Base-by-base conservation (phyloP, 2,888 invertebrate species). In the Beris chalybata region DNA sequence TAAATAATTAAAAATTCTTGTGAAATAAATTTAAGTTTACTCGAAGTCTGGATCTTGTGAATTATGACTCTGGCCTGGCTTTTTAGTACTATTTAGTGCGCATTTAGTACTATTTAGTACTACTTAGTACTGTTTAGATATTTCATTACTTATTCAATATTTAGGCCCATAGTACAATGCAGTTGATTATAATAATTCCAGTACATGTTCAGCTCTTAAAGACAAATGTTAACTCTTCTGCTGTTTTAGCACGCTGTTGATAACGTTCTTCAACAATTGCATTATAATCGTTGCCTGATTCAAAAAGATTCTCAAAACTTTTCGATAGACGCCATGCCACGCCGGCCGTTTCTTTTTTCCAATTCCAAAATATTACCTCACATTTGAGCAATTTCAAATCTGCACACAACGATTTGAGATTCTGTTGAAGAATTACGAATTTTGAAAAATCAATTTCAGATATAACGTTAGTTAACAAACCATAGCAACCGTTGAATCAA, bases 401-500 rank as follows among this genome's bases (percentile, higher is more conserved):
- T 63, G 84, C 82, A 4, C 81, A 77, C 38, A 86, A 74, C 9
- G 83, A 80, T 69, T 83, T 78, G 30, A 87, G 76, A 72, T 84
- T 86, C 87, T 87, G 73, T 44, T 44, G 9, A 54, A 54, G 11
- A 54, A 53, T 15, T 52, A 3, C 6, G 5, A 22, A 52, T 22
- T 6, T 4, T 58, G 22, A 44, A 32, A 32, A 29, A 52, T 59
- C 12, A 15, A 59, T 56, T 48, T 66, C 44, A 29, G 56, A 15
- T 12, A 59, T 43, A 4, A 44, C 58, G 54, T 12, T 57, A 32
- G 12, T 7, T 15, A 45, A 43, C 71, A 78, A 80, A 86, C 87
- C 79, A 84, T 82, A 9, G 85, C 86, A 7, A 86, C 85, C 1
- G 87, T 87, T 4, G 83, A 83, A 75, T 88, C 88, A 70, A 87